Percentiles rank a stretch among this genome's conserved stretches.
These are phyloP conservation scores for Indri indri DNA, from an alignment of 2,113 vertebrate species.

Conservation along the genomic window DNA sequence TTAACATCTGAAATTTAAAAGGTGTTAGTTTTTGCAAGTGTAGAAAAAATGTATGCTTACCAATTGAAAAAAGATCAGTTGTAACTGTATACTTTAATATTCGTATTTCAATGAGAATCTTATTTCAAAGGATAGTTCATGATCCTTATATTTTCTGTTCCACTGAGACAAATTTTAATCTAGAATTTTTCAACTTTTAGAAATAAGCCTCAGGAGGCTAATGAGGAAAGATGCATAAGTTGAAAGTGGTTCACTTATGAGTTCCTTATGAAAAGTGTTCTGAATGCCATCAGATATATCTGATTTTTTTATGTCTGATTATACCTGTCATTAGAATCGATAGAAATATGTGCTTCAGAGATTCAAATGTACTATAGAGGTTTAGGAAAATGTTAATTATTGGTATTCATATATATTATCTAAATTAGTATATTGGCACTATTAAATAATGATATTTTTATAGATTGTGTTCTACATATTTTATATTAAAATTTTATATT, in stretches of 20 bases:
- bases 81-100: background rate
- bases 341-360: background rate
- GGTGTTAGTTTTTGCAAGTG: background rate
- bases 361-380: background rate
- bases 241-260: background rate
- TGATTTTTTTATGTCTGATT: slow-evolving; percentile 20
- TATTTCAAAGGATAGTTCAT: background rate
- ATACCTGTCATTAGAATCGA: background rate
- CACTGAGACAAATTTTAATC: background rate
- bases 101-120: background rate
- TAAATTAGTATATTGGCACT: background rate
- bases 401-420: background rate
- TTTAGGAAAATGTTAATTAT: background rate
- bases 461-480: background rate
- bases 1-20: slow-evolving; percentile 1
- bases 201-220: background rate
- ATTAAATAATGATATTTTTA: background rate
- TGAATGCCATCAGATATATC: background rate
- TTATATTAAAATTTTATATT: background rate
- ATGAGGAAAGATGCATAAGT: background rate
- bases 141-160: background rate
- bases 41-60: background rate
- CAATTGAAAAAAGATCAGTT: background rate
- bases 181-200: background rate
- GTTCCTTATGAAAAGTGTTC: background rate